Percentiles rank a stretch among this genome's conserved stretches.
These are phyloP conservation scores for Epistrophella euchroma DNA, from an alignment of 2,888 invertebrate species.

Conservation along the genomic window DNA sequence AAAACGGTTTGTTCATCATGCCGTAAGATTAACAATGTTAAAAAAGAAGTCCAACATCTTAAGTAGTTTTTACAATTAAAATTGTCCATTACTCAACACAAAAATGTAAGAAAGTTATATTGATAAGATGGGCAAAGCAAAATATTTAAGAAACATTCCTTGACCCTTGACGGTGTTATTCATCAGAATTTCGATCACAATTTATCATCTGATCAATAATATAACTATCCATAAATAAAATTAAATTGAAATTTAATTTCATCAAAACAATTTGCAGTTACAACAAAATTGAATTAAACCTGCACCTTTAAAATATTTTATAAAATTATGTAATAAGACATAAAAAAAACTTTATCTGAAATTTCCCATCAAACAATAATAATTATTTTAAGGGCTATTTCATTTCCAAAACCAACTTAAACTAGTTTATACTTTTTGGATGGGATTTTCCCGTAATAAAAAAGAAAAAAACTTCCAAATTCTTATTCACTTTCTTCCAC, in stretches of 20 bases:
- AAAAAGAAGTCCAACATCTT: too few species aligned
- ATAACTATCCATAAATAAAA: too few species aligned
- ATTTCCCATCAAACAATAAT: constrained; percentile 14
- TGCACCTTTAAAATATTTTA: background rate
- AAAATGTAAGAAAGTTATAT: too few species aligned
- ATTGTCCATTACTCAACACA: too few species aligned
- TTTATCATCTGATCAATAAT: too few species aligned
- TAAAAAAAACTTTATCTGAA: background rate
- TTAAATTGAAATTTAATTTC: background rate
- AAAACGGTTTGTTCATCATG: too few species aligned
- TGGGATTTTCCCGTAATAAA: constrained; percentile 27
- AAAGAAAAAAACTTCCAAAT: constrained; percentile 11
- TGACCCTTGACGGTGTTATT: too few species aligned
- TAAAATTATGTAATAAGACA: background rate
- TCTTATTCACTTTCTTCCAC: constrained; percentile 53
- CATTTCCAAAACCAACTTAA: background rate
- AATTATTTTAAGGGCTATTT: background rate
- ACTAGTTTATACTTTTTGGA: background rate
- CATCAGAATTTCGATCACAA: too few species aligned
- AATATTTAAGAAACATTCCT: too few species aligned
- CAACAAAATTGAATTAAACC: background rate
- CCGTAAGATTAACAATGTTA: too few species aligned
- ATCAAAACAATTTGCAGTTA: background rate
- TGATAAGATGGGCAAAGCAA: too few species aligned
- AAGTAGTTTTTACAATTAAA: too few species aligned